phyloP scores from a whole-genome alignment of 2,113 vertebrate genomes.

The Amazona guildingii region DNA sequence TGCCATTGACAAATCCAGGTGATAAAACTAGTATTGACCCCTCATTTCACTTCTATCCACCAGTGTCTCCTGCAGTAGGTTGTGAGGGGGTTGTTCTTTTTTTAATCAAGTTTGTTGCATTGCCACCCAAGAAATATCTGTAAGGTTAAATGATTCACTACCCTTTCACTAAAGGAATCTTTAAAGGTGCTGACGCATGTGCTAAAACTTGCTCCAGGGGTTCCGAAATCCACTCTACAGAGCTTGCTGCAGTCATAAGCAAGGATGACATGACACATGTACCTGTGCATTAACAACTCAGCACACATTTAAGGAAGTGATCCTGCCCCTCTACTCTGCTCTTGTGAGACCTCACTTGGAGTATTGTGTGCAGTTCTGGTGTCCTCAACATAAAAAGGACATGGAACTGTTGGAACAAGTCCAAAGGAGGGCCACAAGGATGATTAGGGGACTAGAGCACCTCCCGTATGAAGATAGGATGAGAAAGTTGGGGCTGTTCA shows the following conservation, averaged over 20 bases:
- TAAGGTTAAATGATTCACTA: neutral
- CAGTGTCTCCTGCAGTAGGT: neutral
- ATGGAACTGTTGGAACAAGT: neutral
- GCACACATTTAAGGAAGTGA: neutral
- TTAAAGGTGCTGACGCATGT: neutral
- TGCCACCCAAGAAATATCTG: neutral
- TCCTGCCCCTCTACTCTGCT: neutral
- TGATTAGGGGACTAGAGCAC: neutral
- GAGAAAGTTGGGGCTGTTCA: neutral
- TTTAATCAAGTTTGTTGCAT: neutral
- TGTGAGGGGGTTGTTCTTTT: neutral
- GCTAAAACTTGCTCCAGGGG: neutral
- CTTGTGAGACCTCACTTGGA: neutral
- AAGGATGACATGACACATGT: neutral
- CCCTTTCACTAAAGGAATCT: neutral
- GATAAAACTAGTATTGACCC: neutral
- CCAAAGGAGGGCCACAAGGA: too few relatives aligned
- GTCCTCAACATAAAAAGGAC: neutral
- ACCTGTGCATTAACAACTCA: neutral
- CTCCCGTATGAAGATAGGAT: neutral
- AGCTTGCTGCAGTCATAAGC: neutral
- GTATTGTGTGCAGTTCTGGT: neutral
- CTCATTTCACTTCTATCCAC: neutral
- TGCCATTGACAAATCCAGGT: neutral
- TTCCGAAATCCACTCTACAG: neutral